Evolutionary conservation across 2,888 invertebrate species (phyloP).

Genomic region (Podabrus alpinus): DNA sequence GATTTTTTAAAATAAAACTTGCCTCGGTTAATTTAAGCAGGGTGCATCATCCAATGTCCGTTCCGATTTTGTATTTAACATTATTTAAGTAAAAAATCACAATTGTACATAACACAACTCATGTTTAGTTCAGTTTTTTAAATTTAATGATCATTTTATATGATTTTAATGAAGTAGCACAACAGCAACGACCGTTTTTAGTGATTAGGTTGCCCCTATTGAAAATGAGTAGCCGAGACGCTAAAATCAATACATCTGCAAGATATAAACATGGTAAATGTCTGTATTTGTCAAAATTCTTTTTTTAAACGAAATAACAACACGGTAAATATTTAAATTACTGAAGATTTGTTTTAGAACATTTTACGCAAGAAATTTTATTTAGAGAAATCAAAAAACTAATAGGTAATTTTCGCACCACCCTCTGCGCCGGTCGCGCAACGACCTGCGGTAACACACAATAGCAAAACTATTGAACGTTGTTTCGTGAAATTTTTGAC

Average conservation of each 20-base stretch:
- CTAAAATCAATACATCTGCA: conserved; percentile 27
- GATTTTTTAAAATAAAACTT: not conserved
- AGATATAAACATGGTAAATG: not conserved
- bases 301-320: not conserved
- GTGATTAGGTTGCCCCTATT: conserved; percentile 15
- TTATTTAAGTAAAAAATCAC: conserved; percentile 1
- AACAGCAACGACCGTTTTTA: conserved; percentile 10
- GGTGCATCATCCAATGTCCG: not conserved
- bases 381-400: conserved; percentile 15
- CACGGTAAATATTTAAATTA: not conserved
- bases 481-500: not conserved
- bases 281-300: not conserved
- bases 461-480: conserved; percentile 48
- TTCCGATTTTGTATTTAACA: not conserved
- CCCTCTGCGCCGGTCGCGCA: conserved; percentile 49
- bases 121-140: not conserved
- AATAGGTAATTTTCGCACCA: conserved; percentile 16
- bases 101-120: not conserved
- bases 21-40: not conserved
- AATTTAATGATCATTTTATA: not conserved
- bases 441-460: conserved; percentile 46
- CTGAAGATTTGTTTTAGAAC: not conserved
- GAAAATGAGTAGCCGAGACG: conserved; percentile 25
- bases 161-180: conserved; percentile 2
- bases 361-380: conserved; percentile 8